These are phyloP conservation scores for Clarias laeviceps DNA, from an alignment of 2,797 vertebrate genomes.

Conservation along the genomic window DNA sequence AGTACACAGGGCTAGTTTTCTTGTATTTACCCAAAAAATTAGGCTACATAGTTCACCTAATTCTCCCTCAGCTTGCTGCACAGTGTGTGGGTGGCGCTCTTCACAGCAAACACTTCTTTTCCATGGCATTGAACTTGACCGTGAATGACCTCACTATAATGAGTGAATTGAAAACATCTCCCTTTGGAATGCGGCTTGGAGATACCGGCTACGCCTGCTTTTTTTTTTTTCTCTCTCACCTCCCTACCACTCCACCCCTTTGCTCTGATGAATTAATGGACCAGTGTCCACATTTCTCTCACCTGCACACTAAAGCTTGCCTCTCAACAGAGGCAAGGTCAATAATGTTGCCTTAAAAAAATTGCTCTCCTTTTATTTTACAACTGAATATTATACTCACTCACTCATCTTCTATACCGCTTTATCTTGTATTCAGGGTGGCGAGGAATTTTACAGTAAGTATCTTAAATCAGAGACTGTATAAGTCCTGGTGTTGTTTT, in stretches of 20 bases:
- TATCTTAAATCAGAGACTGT: conserved; percentile 4
- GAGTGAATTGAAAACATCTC: conserved; percentile 99
- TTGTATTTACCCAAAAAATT: conserved; percentile 90
- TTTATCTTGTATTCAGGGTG: too few species aligned
- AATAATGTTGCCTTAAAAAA: conserved; percentile 45
- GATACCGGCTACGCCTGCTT: conserved; percentile 83
- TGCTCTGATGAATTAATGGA: conserved; percentile 89
- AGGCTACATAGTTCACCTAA: conserved; percentile 86
- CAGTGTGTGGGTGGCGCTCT: conserved; percentile 73
- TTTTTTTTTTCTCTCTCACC: conserved; percentile 71
- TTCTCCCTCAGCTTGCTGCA: conserved; percentile 75
- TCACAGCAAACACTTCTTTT: conserved; percentile 88
- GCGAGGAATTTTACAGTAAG: too few species aligned
- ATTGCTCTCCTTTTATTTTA: background rate
- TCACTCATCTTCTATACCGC: too few species aligned
- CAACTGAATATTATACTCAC: conserved; percentile 11
- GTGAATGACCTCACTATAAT: conserved; percentile 91
- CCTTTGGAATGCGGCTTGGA: conserved; percentile 94
- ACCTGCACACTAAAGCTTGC: conserved; percentile 58
- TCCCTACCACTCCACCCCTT: conserved; percentile 44
- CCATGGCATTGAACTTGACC: conserved; percentile 99
- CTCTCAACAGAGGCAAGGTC: conserved; percentile 51
- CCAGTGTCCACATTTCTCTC: conserved; percentile 73
- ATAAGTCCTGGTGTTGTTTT: background rate
- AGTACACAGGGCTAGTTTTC: conserved; percentile 89